A percentile compares a stretch with the other conserved stretches of the same genome.
phyloP scores from a whole-genome alignment of 2,797 vertebrate genomes.

The Catamblyrhynchus diadema region DNA sequence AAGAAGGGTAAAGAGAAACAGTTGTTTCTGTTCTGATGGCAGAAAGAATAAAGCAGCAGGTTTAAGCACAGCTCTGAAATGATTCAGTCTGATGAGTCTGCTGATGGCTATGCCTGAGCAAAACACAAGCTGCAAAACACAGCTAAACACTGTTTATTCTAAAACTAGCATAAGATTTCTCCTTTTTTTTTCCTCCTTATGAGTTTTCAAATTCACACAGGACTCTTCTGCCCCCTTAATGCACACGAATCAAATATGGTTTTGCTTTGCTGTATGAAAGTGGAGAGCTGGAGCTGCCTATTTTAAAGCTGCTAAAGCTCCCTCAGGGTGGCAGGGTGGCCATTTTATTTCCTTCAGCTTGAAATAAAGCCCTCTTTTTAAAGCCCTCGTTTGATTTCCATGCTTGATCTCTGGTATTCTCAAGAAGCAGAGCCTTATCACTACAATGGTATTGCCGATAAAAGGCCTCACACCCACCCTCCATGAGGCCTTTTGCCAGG shows the following conservation, averaged over 20 bases:
- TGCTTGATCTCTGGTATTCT: neutral
- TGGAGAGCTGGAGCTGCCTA: neutral
- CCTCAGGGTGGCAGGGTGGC: neutral
- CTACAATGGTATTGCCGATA: neutral
- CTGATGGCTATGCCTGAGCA: neutral
- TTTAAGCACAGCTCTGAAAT: neutral
- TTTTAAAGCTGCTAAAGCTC: neutral
- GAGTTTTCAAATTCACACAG: neutral
- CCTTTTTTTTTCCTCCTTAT: neutral
- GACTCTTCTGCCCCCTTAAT: neutral
- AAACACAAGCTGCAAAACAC: neutral
- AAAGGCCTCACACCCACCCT: neutral
- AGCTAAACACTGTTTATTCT: neutral
- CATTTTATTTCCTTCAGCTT: neutral
- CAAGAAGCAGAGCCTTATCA: neutral
- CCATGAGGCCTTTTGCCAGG: neutral
- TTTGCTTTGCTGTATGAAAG: neutral
- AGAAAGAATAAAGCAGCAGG: neutral
- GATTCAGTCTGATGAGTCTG: neutral
- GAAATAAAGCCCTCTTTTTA: neutral
- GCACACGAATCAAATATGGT: accelerated
- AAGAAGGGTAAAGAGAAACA: neutral
- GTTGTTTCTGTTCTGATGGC: neutral
- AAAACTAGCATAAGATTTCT: neutral
- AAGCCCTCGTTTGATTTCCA: neutral